Conservation (phyloP, 2,113 vertebrate genomes). For the Felis chaus region DNA sequence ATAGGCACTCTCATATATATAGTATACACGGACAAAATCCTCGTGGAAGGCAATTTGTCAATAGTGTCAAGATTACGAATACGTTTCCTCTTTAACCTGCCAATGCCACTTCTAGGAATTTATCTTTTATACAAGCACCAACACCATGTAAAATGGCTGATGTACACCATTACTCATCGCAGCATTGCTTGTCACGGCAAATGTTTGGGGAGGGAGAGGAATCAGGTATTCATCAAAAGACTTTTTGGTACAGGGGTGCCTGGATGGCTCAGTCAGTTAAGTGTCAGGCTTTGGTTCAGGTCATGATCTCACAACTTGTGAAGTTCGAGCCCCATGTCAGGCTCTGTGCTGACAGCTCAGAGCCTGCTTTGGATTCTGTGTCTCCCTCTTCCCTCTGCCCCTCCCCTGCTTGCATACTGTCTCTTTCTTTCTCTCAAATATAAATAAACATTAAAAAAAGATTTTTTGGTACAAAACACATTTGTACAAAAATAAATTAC, state of each 20-base stretch:
- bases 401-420: too few relatives aligned
- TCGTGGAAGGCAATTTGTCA: not conserved
- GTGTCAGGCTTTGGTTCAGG: too few relatives aligned
- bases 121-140: not conserved
- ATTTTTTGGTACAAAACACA: not conserved
- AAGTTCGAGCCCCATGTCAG: too few relatives aligned
- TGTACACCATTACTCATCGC: not conserved
- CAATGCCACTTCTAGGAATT: not conserved
- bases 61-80: not conserved
- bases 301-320: too few relatives aligned
- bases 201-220: fast-evolving
- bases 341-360: too few relatives aligned
- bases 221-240: not conserved
- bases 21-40: not conserved
- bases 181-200: not conserved
- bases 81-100: not conserved
- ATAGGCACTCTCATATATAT: not conserved
- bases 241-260: not conserved
- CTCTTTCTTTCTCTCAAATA: too few relatives aligned
- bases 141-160: not conserved
- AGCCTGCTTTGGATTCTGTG: too few relatives aligned
- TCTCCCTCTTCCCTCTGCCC: too few relatives aligned
- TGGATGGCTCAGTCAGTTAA: too few relatives aligned
- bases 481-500: not conserved
- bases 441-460: not conserved